A percentile compares a stretch with the other conserved stretches of the same genome.
These are phyloP conservation scores for Redunca redunca DNA, from an alignment of 2,113 vertebrate genomes.

Conservation along the genomic window DNA sequence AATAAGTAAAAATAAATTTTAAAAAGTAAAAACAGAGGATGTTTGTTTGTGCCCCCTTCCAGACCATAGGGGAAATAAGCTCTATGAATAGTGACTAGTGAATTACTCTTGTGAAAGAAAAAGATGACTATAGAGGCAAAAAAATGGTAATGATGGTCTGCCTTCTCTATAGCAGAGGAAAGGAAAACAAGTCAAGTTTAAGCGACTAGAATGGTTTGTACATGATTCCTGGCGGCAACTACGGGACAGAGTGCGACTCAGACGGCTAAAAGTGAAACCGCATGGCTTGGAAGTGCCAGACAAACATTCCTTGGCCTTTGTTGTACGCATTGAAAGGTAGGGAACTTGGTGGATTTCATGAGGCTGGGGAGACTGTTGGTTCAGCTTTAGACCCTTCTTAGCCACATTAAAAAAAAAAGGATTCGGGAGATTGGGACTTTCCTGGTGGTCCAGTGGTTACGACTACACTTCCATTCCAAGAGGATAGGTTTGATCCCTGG, in stretches of 20 bases:
- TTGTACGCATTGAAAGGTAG: slow-evolving; percentile 88
- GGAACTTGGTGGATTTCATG: not conserved
- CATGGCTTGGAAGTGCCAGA: slow-evolving; percentile 68
- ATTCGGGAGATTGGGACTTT: not conserved
- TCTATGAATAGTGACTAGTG: not conserved
- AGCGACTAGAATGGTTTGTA: slow-evolving; percentile 89
- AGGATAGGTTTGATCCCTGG: not conserved
- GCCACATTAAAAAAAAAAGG: not conserved
- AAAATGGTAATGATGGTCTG: not conserved
- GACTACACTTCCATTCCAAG: not conserved
- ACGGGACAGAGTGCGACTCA: slow-evolving; percentile 83
- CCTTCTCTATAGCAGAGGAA: slow-evolving; percentile 76
- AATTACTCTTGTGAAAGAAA: not conserved
- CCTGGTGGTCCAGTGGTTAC: not conserved
- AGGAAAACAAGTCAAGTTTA: slow-evolving; percentile 87
- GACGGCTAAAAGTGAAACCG: slow-evolving; percentile 81
- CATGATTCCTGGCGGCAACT: slow-evolving; percentile 83
- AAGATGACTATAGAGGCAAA: not conserved
- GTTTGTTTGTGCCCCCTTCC: not conserved
- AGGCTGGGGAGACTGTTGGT: not conserved
- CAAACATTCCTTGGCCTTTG: slow-evolving; percentile 88
- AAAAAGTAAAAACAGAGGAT: not conserved
- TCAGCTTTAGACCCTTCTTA: not conserved
- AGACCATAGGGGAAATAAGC: not conserved
- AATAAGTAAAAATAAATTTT: not conserved